phyloP scores from a whole-genome alignment of 2,888 invertebrate species.

The Cyclophora punctaria region DNA sequence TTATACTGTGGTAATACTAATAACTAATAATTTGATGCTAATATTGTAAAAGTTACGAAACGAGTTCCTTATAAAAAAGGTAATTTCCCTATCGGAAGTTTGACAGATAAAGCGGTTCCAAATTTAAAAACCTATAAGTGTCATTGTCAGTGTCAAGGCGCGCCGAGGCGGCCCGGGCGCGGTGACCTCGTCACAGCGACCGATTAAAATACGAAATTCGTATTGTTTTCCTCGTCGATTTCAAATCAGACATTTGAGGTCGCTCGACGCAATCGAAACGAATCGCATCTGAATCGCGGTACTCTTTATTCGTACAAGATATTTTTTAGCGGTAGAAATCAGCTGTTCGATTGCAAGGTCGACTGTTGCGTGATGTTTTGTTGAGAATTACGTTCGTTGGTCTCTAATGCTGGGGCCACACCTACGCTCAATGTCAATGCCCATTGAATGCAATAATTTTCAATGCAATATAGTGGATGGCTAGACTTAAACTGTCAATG shows the following conservation, averaged over 20 bases:
- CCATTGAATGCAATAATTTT: too few species aligned
- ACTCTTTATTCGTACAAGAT: conserved; percentile 16
- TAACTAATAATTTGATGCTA: background rate
- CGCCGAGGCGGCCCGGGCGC: conserved; percentile 16
- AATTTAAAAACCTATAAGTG: conserved; percentile 29
- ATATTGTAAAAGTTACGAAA: background rate
- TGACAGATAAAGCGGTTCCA: conserved; percentile 15
- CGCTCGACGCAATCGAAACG: conserved; percentile 36
- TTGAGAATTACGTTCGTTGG: conserved; percentile 15
- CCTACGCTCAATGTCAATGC: too few species aligned
- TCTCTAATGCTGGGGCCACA: too few species aligned
- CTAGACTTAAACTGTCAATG: too few species aligned
- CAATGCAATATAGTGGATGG: too few species aligned
- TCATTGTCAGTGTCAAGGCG: conserved; percentile 44
- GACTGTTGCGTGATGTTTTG: conserved; percentile 30
- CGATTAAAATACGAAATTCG: conserved; percentile 35
- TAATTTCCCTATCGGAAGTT: conserved; percentile 15
- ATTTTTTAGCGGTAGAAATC: conserved; percentile 40
- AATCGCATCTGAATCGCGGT: conserved; percentile 20
- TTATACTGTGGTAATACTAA: background rate
- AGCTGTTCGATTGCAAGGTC: conserved; percentile 37
- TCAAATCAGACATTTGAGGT: conserved; percentile 41
- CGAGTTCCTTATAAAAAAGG: too few species aligned
- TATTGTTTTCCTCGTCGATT: conserved; percentile 47
- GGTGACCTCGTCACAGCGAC: conserved; percentile 29